Percentiles rank a stretch among this genome's conserved stretches.
Conservation (phyloP, 2,888 invertebrate genomes). For the Kuschelorhynchus macadamiae region DNA sequence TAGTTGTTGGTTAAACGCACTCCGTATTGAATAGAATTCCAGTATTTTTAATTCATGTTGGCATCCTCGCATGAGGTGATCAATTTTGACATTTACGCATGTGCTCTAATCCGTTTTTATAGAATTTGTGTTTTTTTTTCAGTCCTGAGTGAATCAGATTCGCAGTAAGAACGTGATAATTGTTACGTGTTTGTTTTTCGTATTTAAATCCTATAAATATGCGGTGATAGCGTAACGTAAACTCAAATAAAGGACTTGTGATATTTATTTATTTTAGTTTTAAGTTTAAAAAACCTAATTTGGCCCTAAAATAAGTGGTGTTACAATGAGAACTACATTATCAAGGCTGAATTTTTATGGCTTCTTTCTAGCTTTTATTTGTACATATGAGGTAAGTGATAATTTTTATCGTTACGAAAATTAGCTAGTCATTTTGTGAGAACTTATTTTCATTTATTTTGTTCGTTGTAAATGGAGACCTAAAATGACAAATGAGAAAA, state of each 20-base stretch:
- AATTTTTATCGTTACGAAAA: constrained; percentile 10
- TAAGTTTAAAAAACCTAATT: constrained; percentile 17
- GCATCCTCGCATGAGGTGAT: no score
- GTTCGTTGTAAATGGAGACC: no score
- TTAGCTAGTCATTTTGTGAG: background rate
- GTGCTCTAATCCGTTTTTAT: no score
- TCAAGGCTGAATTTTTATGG: constrained; percentile 39
- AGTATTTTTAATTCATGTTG: no score
- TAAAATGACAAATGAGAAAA: no score
- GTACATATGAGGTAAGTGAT: constrained; percentile 40
- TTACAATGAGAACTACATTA: constrained; percentile 13
- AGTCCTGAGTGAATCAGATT: no score
- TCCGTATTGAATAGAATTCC: no score
- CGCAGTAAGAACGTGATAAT: no score
- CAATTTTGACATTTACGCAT: no score
- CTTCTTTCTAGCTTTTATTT: constrained; percentile 32
- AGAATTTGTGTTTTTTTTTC: no score
- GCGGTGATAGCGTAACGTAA: constrained; percentile 14
- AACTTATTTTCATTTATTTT: background rate
- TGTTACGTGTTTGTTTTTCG: no score
- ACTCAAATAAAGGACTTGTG: constrained; percentile 30
- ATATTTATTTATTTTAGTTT: constrained; percentile 42
- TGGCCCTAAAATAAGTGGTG: constrained; percentile 7
- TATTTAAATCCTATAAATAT: constrained; percentile 13
- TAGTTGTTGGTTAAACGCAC: no score